Conservation (phyloP, 1,140 invertebrate species). For the Archivesica marissinica region DNA sequence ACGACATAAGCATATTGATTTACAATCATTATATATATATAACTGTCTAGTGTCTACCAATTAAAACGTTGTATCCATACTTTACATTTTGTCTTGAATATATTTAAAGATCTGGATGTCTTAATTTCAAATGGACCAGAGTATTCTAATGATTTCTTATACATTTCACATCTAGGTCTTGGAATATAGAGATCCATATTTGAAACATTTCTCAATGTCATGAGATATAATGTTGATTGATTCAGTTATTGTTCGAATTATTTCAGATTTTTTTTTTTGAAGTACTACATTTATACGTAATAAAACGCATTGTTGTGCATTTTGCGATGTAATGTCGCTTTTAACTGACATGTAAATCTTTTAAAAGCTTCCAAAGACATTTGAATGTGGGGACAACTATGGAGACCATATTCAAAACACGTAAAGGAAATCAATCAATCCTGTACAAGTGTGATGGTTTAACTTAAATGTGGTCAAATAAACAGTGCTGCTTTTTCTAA, state of each 20-base stretch:
- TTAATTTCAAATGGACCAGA: too few relatives aligned
- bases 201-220: background rate
- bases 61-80: too few relatives aligned
- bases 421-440: constrained; percentile 6
- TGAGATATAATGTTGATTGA: background rate
- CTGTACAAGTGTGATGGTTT: too few relatives aligned
- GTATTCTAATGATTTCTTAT: too few relatives aligned
- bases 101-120: too few relatives aligned
- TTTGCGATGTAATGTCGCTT: background rate
- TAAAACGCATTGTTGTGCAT: constrained; percentile 7
- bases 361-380: constrained; percentile 18
- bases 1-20: too few relatives aligned
- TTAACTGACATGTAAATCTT: constrained; percentile 3
- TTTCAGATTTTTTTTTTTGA: background rate
- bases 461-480: constrained; percentile 3
- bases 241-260: background rate
- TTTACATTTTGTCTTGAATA: too few relatives aligned
- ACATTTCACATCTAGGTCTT: too few relatives aligned
- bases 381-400: constrained; percentile 6
- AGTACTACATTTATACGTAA: constrained; percentile 7
- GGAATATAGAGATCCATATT: background rate
- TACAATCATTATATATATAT: too few relatives aligned
- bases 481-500: too few relatives aligned
- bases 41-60: too few relatives aligned
- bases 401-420: background rate